A percentile compares a stretch with the other conserved stretches of the same genome.
Evolutionary conservation across 2,797 vertebrate species (phyloP).

Genomic region (Sarcoramphus papa): DNA sequence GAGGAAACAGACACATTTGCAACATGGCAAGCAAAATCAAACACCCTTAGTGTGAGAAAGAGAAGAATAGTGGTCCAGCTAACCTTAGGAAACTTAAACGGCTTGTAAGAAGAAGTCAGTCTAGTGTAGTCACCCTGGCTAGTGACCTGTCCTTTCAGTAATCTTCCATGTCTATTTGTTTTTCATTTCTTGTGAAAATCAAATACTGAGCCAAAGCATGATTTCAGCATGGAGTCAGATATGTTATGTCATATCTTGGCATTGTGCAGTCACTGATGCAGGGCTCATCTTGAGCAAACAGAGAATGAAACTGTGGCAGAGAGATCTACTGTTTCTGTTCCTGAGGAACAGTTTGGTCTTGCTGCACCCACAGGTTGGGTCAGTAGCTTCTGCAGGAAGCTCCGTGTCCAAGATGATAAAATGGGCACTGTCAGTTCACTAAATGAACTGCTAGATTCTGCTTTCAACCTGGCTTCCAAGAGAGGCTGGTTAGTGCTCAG

Average conservation of each 20-base stretch:
- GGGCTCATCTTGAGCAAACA: not conserved
- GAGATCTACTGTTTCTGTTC: not conserved
- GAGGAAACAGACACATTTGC: not conserved
- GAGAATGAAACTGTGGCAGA: not conserved
- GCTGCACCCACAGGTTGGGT: not conserved
- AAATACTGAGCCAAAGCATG: not conserved
- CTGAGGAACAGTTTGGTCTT: not conserved
- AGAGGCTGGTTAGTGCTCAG: not conserved
- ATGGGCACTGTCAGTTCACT: not conserved
- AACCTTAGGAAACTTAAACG: not conserved
- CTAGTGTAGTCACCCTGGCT: not conserved
- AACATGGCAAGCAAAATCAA: not conserved
- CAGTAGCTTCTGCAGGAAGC: not conserved
- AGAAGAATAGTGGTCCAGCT: not conserved
- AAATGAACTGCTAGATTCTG: not conserved
- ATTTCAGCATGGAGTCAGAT: not conserved
- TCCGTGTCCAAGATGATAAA: not conserved
- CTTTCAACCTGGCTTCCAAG: not conserved
- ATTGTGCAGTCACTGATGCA: not conserved
- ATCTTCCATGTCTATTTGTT: not conserved
- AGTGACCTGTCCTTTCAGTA: not conserved
- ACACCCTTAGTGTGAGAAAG: not conserved
- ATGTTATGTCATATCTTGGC: not conserved
- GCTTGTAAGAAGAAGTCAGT: not conserved
- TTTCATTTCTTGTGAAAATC: slow-evolving; percentile 18